Evolutionary conservation across 1,140 invertebrate species (phyloP), one percentile per base, ranked within the genome.

Genomic region (Teleopsis dalmanni): DNA sequence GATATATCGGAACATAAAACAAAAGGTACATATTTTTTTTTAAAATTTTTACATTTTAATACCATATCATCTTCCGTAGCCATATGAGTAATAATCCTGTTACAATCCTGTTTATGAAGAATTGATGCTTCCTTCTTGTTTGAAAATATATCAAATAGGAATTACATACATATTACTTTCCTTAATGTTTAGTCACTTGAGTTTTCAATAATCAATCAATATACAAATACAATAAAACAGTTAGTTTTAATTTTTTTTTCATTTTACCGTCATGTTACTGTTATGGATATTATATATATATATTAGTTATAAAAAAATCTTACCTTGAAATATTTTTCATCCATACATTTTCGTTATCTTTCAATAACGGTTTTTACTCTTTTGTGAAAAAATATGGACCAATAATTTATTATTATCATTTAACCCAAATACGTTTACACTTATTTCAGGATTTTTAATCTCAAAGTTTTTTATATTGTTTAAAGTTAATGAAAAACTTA

Each of bases 1-100:
- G 58, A 60, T 72, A 66, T 58, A 57, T 70, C 60, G 21, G 57
- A 57, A 57, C 66, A 66, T 43, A 68, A 54, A 22, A 59, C 50
- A 51, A 66, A 65, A 25, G 63, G 62, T 31, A 55, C 47, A 38
- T 57, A 35, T 48, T 63, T 50, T 16, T 52, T 47, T 10, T 34
- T 38, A 48, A 44, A 51, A 50, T 65, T 58, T 49, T 56, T 57
- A 52, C 61, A 65, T 44, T 54, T 38, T 48, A 61, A 40, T 45
- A 31, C 49, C 22, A 52, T 21, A 16, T 60, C 47, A 26, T 55
- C 42, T 26, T 53, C 47, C 21, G 46, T 47, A 9, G 53, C 51
- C 16, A 65, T 51, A n/a, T n/a, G n/a, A n/a, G n/a, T n/a, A n/a
- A n/a, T 47, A 29, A 58, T 46, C 37, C 21, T 14, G n/a, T 25